Conservation (phyloP, 2,113 vertebrate genomes). For the Cynoglossus semilaevis region DNA sequence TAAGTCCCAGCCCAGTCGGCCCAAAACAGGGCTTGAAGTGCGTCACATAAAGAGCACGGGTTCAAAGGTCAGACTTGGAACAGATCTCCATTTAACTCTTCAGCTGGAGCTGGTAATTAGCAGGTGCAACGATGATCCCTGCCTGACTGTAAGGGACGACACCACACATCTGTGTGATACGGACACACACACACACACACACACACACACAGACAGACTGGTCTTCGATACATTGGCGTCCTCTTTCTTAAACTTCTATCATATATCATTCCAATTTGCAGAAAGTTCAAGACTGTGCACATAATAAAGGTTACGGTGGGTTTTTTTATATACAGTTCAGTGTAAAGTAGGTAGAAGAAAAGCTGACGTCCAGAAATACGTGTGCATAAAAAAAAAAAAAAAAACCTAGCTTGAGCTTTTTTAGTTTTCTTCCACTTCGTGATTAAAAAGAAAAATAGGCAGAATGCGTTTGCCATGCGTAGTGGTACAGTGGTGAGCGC, state of each 20-base stretch:
- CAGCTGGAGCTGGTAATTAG: constrained; percentile 83
- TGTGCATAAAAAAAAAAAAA: not conserved
- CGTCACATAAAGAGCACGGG: constrained; percentile 79
- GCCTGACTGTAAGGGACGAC: constrained; percentile 69
- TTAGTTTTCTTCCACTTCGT: not conserved
- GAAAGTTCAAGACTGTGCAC: not conserved
- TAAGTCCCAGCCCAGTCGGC: constrained; percentile 75
- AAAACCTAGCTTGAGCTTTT: no score
- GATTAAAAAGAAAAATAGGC: not conserved
- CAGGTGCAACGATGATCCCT: constrained; percentile 75
- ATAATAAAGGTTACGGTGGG: no score
- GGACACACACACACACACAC: not conserved
- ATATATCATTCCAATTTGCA: not conserved
- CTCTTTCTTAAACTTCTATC: constrained; percentile 13
- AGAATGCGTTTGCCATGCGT: not conserved
- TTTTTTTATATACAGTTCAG: not conserved
- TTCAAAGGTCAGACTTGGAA: constrained; percentile 79
- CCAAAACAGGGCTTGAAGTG: constrained; percentile 79
- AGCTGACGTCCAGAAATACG: not conserved
- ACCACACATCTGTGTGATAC: constrained; percentile 40
- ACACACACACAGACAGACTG: not conserved
- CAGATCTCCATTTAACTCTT: constrained; percentile 85
- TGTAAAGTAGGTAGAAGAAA: not conserved
- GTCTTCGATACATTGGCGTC: not conserved
- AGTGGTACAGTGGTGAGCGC: no score